Base-by-base conservation (phyloP, 2,888 invertebrate species). In the Trichopoda pennipes region DNA sequence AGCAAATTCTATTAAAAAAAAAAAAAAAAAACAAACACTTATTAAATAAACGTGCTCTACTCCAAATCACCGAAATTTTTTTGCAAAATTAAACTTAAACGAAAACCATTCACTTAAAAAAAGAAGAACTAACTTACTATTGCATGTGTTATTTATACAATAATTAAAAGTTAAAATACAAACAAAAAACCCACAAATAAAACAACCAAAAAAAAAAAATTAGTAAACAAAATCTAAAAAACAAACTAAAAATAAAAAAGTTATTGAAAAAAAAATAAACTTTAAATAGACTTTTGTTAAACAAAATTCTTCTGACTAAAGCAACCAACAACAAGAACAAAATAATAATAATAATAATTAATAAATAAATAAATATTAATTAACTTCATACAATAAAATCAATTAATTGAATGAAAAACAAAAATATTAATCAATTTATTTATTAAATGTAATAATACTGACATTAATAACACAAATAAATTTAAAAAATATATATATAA, bases 141-240 rank as follows among this genome's bases (percentile, higher is more conserved):
- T 77, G 77, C 77, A 77, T 77, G 77, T 77, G 77, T 77, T 77
- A 70, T 70, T 63, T 70, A 70, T 70, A 56, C 77, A 77, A 77
- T 44, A 69, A 69, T 49, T 63, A 51, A 38, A 38, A 7, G 23
- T n/a, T n/a, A n/a, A n/a, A n/a, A n/a, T 4, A 28, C 28, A 28
- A 28, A 4, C 8, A 28, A 28, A 6, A 28, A 28, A 28, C 4
- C 4, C 28, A 2, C 3, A 28, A 28, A 2, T 38, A 53, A 68
- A 55, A n/a, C 19, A 17, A 44, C 16, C n/a, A 17, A 49, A 58
- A 77, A 77, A 17, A 44, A 47, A 14, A 10, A 12, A 55, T 21
- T 47, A 9, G n/a, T n/a, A 19, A 47, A 19, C 38, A 32, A 35
- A n/a, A 38, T 1, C 28, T 1, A 23, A 12, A 14, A 44, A 14